A percentile compares a stretch with the other conserved stretches of the same genome.
Conservation (phyloP, 2,888 invertebrate genomes). For the Campoplex nolae region DNA sequence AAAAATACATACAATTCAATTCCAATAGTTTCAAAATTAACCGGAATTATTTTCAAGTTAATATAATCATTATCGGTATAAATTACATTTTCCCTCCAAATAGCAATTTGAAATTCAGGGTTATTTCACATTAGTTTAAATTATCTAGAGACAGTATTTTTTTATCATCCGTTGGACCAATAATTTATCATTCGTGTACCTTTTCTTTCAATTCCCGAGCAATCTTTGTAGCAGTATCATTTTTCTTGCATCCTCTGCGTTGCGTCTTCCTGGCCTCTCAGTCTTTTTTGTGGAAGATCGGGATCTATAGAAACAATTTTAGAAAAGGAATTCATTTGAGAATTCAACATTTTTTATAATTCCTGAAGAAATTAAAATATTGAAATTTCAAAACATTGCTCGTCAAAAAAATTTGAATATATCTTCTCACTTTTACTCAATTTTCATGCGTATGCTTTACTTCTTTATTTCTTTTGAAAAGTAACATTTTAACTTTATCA, state of each 20-base stretch:
- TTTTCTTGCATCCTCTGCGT: conserved; percentile 84
- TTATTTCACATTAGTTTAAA: too few relatives aligned
- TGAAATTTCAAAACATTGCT: too few relatives aligned
- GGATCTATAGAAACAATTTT: conserved; percentile 81
- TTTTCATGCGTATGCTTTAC: background rate
- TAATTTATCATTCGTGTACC: conserved; percentile 73
- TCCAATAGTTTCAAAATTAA: too few relatives aligned
- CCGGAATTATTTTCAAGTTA: too few relatives aligned
- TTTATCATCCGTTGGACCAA: too few relatives aligned
- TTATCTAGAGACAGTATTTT: too few relatives aligned
- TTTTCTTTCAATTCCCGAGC: conserved; percentile 81
- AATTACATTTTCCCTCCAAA: too few relatives aligned
- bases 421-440: background rate
- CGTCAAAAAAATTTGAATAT: background rate
- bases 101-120: too few relatives aligned
- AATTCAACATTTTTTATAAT: background rate
- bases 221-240: conserved; percentile 79
- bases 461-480: background rate
- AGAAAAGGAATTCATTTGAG: background rate
- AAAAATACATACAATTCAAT: too few relatives aligned
- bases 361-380: background rate
- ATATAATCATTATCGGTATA: too few relatives aligned
- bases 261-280: conserved; percentile 81
- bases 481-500: background rate
- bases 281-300: conserved; percentile 81